These are phyloP conservation scores for Aphidius gifuensis DNA, from an alignment of 1,140 invertebrate species.

Conservation along the genomic window DNA sequence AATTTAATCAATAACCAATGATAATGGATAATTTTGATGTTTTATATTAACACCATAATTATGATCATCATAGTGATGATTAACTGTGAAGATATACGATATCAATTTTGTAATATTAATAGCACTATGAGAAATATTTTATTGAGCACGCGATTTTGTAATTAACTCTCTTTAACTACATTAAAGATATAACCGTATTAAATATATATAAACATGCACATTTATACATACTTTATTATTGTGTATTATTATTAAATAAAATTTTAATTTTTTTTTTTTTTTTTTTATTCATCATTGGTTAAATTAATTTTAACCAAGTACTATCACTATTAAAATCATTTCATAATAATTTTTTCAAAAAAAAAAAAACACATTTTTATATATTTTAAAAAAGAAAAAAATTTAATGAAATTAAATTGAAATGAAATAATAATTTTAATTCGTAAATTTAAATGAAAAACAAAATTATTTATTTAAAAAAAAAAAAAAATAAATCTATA, in stretches of 20 bases:
- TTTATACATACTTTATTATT: too few species aligned
- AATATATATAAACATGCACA: background rate
- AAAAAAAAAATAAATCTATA: too few species aligned
- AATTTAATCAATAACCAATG: too few species aligned
- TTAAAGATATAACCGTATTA: background rate
- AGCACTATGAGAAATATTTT: slow-evolving; percentile 14
- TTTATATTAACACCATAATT: slow-evolving; percentile 1
- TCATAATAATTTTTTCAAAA: too few species aligned
- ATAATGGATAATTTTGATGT: background rate
- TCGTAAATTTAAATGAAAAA: too few species aligned
- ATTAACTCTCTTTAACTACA: slow-evolving; percentile 14
- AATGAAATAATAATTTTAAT: too few species aligned
- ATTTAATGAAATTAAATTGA: too few species aligned
- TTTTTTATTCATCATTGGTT: background rate
- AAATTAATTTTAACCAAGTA: too few species aligned
- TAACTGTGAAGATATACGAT: slow-evolving; percentile 19
- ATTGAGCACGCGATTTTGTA: slow-evolving; percentile 23
- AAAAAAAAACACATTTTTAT: too few species aligned
- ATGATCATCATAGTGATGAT: slow-evolving; percentile 21
- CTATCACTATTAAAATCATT: too few species aligned
- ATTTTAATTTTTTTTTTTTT: background rate
- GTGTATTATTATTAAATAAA: background rate
- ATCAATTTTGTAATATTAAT: slow-evolving; percentile 20
- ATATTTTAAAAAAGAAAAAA: too few species aligned
- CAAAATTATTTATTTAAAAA: too few species aligned